Conservation (phyloP, 2,113 vertebrate species). For the Hemibagrus wyckioides region DNA sequence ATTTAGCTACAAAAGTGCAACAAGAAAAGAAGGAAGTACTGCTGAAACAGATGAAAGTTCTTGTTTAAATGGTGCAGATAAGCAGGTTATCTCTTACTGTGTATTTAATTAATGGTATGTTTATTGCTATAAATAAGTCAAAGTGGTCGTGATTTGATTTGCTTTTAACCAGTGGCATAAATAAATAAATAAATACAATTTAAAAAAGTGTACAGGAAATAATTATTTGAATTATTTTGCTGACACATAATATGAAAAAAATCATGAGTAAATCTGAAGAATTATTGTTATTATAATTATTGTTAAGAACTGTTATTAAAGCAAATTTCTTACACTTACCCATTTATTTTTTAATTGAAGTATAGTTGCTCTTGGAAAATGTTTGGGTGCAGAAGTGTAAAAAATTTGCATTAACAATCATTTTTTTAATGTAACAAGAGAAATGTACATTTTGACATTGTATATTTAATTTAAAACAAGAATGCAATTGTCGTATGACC, state of each 20-base stretch:
- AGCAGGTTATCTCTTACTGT: too few relatives aligned
- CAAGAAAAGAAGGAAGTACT: neutral
- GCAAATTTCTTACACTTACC: too few relatives aligned
- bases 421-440: neutral
- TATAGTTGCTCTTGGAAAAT: neutral
- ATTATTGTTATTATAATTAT: too few relatives aligned
- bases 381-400: neutral
- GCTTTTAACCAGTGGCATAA: too few relatives aligned
- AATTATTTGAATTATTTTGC: neutral
- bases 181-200: neutral
- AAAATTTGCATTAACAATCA: neutral
- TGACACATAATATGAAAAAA: neutral
- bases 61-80: too few relatives aligned
- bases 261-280: neutral
- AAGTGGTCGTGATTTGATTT: too few relatives aligned
- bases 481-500: neutral
- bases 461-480: neutral
- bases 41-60: too few relatives aligned
- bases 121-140: too few relatives aligned
- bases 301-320: too few relatives aligned
- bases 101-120: too few relatives aligned
- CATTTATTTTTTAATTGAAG: neutral
- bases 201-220: neutral
- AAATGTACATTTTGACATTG: neutral
- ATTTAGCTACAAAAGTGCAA: neutral